Evolutionary conservation across 1,140 invertebrate genomes (phyloP), one percentile per base, ranked within the genome.

Genomic region (Leptestheria dahalacensis): DNA sequence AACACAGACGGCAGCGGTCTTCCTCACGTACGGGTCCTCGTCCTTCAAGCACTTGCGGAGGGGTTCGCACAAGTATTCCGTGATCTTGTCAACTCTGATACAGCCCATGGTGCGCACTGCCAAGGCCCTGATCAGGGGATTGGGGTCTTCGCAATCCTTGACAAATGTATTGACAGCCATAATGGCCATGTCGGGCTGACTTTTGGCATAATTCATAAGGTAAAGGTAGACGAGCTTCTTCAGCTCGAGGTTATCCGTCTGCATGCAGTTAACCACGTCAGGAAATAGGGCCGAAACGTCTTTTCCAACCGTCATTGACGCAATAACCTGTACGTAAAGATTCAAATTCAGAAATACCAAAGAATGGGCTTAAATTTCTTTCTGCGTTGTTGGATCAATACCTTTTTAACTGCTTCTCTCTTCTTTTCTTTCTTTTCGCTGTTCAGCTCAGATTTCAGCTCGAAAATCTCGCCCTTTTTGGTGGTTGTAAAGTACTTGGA

Each of bases 141-240:
- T 99, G 12, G 95, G 91, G 76, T 99, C 97, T 79, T 99, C 96
- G 77, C 97, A 99, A 74, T 99, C 97, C 84, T 97, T 99, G 51
- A 99, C 97, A 79, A 99, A 99, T 23, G 97, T 99, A 77, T 99
- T 99, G 28, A 99, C 97, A 41, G 97, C 97, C 94, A 99, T 97
- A 60, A 99, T 99, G 55, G 97, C 96, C 88, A 98, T 95, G 71
- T 99, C 97, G 10, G 97, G 97, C 73, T 99, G 97, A 65, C 91
- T 97, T 73, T 99, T 99, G 54, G 97, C 97, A 77, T 99, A 99
- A 73, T 99, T 99, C 97, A 99, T 99, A 58, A 99, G 75, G 72
- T 99, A 99, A 20, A 99, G 77, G 71, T 99, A 99, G 0, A 99
- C 97, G 46, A 99, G 77, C 69, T 99, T 99, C 77, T 99, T 99